These are phyloP conservation scores for Nyctereutes procyonoides DNA, from an alignment of 2,113 vertebrate species.

Conservation along the genomic window DNA sequence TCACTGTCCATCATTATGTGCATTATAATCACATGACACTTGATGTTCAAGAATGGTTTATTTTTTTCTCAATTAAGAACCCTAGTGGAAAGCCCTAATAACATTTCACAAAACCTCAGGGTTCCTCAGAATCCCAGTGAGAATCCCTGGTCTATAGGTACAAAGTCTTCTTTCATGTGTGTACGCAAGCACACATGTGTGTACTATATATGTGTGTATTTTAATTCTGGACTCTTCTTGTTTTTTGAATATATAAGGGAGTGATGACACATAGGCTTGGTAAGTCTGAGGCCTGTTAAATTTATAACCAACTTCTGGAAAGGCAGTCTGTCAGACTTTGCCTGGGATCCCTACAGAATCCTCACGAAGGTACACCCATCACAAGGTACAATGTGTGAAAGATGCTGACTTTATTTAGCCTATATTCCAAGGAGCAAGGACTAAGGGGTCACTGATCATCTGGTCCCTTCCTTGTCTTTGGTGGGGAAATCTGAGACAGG, in stretches of 20 bases:
- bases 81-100: neutral
- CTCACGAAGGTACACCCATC: neutral
- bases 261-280: neutral
- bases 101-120: neutral
- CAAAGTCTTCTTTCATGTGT: neutral
- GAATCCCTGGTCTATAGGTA: neutral
- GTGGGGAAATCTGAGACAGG: neutral
- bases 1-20: neutral
- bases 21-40: neutral
- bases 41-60: neutral
- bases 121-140: neutral
- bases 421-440: neutral
- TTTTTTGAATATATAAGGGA: neutral
- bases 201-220: neutral
- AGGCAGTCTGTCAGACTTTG: neutral
- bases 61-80: neutral
- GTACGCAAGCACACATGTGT: neutral
- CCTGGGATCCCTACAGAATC: neutral
- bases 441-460: neutral
- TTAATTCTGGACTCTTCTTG: neutral
- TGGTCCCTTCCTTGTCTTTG: neutral
- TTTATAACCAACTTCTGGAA: neutral
- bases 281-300: neutral
- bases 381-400: neutral
- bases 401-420: neutral